A percentile compares a stretch with the other conserved stretches of the same genome.
Conservation (phyloP, 2,888 invertebrate species). For the Hirtodrosophila duncani region DNA sequence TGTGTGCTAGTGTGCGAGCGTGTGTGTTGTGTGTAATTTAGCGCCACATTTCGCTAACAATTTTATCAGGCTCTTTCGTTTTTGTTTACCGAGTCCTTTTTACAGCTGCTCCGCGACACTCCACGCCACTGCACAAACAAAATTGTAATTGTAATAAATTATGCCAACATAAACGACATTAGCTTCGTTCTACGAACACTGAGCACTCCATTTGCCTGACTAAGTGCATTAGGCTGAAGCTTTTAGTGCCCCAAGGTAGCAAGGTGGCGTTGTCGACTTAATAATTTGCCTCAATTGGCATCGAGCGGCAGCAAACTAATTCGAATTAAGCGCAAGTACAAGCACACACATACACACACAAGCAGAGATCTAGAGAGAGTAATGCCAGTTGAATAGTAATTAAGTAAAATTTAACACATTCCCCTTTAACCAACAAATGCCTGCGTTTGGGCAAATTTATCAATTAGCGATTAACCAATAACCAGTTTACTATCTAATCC, state of each 20-base stretch:
- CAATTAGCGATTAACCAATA: conserved; percentile 41
- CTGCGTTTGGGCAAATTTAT: too few species aligned
- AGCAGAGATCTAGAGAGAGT: conserved; percentile 7
- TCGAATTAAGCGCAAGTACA: conserved; percentile 61
- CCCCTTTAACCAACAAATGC: conserved; percentile 18
- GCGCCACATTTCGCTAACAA: conserved; percentile 58
- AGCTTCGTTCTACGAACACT: not conserved
- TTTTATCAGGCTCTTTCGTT: conserved; percentile 49
- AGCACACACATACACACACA: conserved; percentile 19
- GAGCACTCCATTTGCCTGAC: not conserved
- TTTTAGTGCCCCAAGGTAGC: conserved; percentile 48
- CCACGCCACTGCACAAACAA: not conserved
- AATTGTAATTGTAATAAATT: conserved; percentile 60
- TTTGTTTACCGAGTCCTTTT: conserved; percentile 17
- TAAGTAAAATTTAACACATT: conserved; percentile 1
- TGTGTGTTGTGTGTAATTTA: conserved; percentile 57
- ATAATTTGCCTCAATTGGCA: conserved; percentile 68
- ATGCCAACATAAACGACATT: conserved; percentile 52
- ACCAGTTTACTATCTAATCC: conserved; percentile 21
- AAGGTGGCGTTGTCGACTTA: conserved; percentile 56
- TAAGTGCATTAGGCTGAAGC: conserved; percentile 57
- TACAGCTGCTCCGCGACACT: conserved; percentile 44
- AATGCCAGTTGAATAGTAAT: conserved; percentile 3
- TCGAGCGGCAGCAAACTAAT: conserved; percentile 63
- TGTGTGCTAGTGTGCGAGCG: conserved; percentile 3